phyloP scores from a whole-genome alignment of 2,888 invertebrate genomes.

The Cerceris ruficornis region DNA sequence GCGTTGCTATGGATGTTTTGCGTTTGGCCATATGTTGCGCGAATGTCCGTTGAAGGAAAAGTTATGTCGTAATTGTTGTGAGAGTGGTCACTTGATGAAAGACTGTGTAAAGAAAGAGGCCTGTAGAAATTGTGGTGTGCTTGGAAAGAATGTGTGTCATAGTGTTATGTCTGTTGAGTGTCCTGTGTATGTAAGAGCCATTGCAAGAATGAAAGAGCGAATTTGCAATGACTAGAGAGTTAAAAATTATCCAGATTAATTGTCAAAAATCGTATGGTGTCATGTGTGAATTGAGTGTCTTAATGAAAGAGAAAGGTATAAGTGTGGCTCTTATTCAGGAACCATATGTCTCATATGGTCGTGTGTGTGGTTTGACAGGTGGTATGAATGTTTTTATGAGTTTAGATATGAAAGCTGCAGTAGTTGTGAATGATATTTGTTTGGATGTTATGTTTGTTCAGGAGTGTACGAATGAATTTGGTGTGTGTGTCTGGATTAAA shows the following conservation, averaged over 20 bases:
- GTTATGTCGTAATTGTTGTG: constrained; percentile 2
- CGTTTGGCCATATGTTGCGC: constrained; percentile 18
- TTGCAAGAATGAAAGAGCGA: neutral
- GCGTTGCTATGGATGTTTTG: neutral
- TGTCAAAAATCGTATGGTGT: constrained; percentile 18
- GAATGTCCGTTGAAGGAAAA: neutral
- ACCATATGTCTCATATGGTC: neutral
- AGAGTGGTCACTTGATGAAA: neutral
- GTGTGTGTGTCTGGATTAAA: constrained; percentile 50
- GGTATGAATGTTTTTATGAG: neutral
- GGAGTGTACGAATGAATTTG: constrained; percentile 16
- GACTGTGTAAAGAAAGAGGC: neutral
- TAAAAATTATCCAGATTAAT: constrained; percentile 1
- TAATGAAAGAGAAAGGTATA: neutral
- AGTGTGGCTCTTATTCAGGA: constrained; percentile 14
- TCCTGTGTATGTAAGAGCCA: neutral
- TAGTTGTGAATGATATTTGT: constrained; percentile 24
- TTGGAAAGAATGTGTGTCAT: neutral
- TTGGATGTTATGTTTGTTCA: constrained; percentile 23
- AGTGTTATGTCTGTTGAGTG: neutral
- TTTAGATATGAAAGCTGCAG: constrained; percentile 18
- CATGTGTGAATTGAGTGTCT: constrained; percentile 7
- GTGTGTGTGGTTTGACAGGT: neutral
- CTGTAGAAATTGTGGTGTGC: constrained; percentile 12
- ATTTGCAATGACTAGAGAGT: neutral